Evolutionary conservation across 2,797 vertebrate genomes (phyloP).

Genomic region (Arrhamphus sclerolepis): DNA sequence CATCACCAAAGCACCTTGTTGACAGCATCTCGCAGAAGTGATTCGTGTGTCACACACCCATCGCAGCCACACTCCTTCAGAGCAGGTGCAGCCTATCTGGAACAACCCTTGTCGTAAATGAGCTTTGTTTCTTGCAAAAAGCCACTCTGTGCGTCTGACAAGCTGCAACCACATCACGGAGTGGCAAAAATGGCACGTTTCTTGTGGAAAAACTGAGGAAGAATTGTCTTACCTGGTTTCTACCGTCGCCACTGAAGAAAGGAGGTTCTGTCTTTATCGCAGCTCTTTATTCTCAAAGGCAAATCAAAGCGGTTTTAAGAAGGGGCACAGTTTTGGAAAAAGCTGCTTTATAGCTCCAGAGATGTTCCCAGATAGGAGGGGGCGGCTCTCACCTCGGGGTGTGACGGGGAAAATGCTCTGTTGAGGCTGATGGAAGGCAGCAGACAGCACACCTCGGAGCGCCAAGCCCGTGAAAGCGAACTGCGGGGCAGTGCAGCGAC

Average conservation of each 20-base stretch:
- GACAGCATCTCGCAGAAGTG: too few species aligned
- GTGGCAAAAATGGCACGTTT: conserved; percentile 15
- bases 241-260: conserved; percentile 22
- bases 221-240: conserved; percentile 59
- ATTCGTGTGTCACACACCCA: conserved; percentile 4
- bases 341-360: conserved; percentile 26
- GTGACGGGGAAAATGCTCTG: conserved; percentile 15
- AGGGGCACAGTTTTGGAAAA: conserved; percentile 9
- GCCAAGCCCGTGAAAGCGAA: conserved; percentile 55
- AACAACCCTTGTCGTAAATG: conserved; percentile 15
- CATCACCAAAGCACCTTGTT: too few species aligned
- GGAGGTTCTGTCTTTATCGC: conserved; percentile 32
- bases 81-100: conserved; percentile 54
- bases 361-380: conserved; percentile 44
- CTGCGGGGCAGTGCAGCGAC: conserved; percentile 52
- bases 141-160: neutral
- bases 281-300: conserved; percentile 24
- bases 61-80: conserved; percentile 28
- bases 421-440: conserved; percentile 29
- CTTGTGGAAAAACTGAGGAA: conserved; percentile 14
- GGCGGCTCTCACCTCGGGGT: conserved; percentile 22
- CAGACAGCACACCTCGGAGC: conserved; percentile 55
- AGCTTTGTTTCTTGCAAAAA: conserved; percentile 19
- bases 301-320: conserved; percentile 3
- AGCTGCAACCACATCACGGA: conserved; percentile 15